phyloP scores from a whole-genome alignment of 2,113 vertebrate genomes.

The Tetraodon nigroviridis region DNA sequence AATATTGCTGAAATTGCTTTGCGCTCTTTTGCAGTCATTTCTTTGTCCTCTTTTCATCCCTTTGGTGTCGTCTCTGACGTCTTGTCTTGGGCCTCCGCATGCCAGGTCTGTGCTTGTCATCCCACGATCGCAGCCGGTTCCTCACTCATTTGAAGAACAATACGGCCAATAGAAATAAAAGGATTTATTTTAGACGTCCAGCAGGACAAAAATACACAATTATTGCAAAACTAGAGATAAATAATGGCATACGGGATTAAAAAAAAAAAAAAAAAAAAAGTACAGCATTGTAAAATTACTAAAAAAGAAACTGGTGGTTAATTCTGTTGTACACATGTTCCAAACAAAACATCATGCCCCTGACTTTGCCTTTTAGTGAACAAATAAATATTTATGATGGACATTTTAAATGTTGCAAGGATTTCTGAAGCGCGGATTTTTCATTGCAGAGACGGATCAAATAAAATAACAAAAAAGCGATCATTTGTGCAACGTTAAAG shows the following conservation, averaged over 20 bases:
- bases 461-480: conserved; percentile 3
- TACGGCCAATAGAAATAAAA: conserved; percentile 38
- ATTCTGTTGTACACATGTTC: conserved; percentile 39
- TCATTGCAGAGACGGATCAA: conserved; percentile 22
- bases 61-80: no score
- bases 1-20: no score
- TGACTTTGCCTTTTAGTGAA: conserved; percentile 47
- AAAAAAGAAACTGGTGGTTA: conserved; percentile 24
- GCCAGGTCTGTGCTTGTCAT: no score
- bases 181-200: conserved; percentile 57
- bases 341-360: conserved; percentile 36
- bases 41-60: no score
- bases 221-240: conserved; percentile 74
- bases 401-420: conserved; percentile 33
- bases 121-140: no score
- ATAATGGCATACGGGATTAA: conserved; percentile 83
- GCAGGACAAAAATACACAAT: conserved; percentile 60
- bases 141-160: neutral
- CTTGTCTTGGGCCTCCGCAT: no score
- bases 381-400: conserved; percentile 65
- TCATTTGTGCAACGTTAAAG: conserved; percentile 26
- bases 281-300: conserved; percentile 30
- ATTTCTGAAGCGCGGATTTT: conserved; percentile 12
- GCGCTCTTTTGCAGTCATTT: no score
- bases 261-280: no score